These are phyloP conservation scores for Miichthys miiuy DNA, from an alignment of 2,797 vertebrate species.

Conservation along the genomic window DNA sequence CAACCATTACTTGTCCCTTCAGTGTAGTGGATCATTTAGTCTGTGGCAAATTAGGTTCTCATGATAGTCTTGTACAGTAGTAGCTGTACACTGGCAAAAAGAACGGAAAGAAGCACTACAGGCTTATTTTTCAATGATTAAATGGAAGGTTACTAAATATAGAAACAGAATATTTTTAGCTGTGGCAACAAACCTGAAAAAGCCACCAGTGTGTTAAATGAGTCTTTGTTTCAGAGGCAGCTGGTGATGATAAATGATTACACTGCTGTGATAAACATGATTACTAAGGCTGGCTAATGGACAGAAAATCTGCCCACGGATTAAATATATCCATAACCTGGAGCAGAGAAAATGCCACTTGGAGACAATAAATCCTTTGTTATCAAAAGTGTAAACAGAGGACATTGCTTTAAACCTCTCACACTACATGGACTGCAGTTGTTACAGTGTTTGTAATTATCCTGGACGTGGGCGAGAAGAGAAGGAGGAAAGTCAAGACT, in stretches of 20 bases:
- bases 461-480: not conserved
- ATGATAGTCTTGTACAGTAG: not conserved
- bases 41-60: not conserved
- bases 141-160: not conserved
- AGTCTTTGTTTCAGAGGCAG: slow-evolving; percentile 59
- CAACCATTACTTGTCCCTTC: not conserved
- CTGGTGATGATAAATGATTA: slow-evolving; percentile 64
- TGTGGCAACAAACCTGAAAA: slow-evolving; percentile 10
- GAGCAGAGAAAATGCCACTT: slow-evolving; percentile 25
- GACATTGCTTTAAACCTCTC: slow-evolving; percentile 25
- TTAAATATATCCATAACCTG: slow-evolving; percentile 47
- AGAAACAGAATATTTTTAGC: not conserved
- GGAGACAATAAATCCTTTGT: slow-evolving; percentile 57
- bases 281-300: slow-evolving; percentile 57
- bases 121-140: not conserved
- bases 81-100: not conserved
- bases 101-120: not conserved
- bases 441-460: slow-evolving; percentile 8
- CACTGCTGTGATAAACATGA: slow-evolving; percentile 61
- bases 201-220: not conserved
- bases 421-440: slow-evolving; percentile 11
- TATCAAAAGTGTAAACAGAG: slow-evolving; percentile 23
- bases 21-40: not conserved
- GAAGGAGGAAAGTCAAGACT: slow-evolving; percentile 1
- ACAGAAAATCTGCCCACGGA: slow-evolving; percentile 56